Evolutionary conservation across 2,888 invertebrate species (phyloP), one percentile per base, ranked within the genome.

Genomic region (Lasius fuliginosus): DNA sequence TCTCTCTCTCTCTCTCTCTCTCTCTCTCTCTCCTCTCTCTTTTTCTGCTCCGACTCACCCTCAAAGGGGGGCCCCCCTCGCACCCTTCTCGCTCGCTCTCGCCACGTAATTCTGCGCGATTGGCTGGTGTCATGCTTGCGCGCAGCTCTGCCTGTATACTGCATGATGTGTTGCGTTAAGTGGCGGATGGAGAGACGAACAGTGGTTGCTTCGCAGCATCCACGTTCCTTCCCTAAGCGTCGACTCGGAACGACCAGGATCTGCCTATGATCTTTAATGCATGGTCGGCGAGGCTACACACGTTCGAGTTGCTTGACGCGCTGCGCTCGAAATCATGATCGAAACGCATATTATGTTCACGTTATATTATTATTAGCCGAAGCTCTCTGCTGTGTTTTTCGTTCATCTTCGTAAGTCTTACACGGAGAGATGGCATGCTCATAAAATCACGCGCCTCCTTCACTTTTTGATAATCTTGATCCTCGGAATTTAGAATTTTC

Each of bases 101-200:
- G 60, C 71, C 84, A 87, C 87, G 90, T 91, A 92, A 92, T 92
- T 92, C 89, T 88, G 89, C 85, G 91, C 92, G 91, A 93, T 93
- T 92, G 93, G 90, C 83, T 88, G 87, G 88, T 92, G 92, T 91
- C 92, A 89, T 91, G 92, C 87, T 60, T 87, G 88, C 85, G 88
- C 87, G 83, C 83, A 82, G 85, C 82, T 76, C 89, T 84, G 82
- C 82, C 89, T 81, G 53, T 84, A 81, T 71, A 86, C 83, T 56
- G 77, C 81, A 86, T 76, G 86, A 86, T 86, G 85, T 75, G 73
- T 68, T 83, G 83, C 82, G 88, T 84, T 88, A 90, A 91, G 88
- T 86, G 90, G 90, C 82, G 86, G 90, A 85, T 79, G 73, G 67
- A 86, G 77, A 79, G 86, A 82, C 69, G 85, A 85, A 85, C 90